phyloP scores from a whole-genome alignment of 2,888 invertebrate species.

The Scaptomyza reducta region DNA sequence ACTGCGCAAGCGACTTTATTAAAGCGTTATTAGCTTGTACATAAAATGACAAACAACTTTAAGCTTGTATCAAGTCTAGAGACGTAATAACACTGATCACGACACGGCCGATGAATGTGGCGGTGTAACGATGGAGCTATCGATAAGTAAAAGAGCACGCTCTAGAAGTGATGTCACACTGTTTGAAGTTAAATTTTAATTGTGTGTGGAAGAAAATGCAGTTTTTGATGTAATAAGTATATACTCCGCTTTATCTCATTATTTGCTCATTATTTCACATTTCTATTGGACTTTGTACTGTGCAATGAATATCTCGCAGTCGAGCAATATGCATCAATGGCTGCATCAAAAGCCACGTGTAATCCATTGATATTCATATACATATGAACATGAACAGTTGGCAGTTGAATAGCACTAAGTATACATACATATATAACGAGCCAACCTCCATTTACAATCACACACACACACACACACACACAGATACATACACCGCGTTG shows the following conservation, averaged over 20 bases:
- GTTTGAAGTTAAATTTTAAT: no score
- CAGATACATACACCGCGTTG: conserved; percentile 49
- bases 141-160: no score
- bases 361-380: conserved; percentile 68
- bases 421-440: conserved; percentile 51
- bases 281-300: background rate
- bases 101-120: background rate
- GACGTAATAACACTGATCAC: no score
- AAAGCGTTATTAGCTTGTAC: background rate
- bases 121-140: background rate
- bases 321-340: conserved; percentile 15
- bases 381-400: conserved; percentile 62
- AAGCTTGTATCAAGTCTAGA: no score
- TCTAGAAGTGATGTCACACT: no score
- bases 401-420: conserved; percentile 70
- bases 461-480: conserved; percentile 12
- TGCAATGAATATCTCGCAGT: background rate
- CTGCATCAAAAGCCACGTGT: conserved; percentile 38
- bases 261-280: background rate
- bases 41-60: no score
- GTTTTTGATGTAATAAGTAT: no score
- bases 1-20: background rate
- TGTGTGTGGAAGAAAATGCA: no score
- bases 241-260: no score
- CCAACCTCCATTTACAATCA: conserved; percentile 17